Conservation (phyloP, 64 coral and sea anemone genomes). For the Cladopsammia gracilis region DNA sequence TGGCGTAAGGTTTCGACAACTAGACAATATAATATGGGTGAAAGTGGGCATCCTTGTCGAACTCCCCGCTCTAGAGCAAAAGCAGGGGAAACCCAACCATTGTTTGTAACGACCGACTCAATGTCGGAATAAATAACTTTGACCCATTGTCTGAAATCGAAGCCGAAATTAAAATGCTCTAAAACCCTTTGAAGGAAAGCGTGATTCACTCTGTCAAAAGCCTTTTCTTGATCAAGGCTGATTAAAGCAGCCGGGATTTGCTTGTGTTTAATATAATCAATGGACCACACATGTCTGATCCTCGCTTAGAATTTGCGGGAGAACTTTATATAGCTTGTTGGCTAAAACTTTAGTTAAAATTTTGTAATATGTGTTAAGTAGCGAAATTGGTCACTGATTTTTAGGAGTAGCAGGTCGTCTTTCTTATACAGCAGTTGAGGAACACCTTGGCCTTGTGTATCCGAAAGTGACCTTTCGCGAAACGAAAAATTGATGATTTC, state of each 20-base stretch:
- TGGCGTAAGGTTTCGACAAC: conserved; percentile 10
- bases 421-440: conserved; percentile 22
- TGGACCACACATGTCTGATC: not conserved
- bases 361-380: conserved; percentile 33
- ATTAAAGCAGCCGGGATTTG: too few species aligned
- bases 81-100: too few species aligned
- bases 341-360: conserved; percentile 6
- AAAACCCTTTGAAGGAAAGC: too few species aligned
- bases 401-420: not conserved
- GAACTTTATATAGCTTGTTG: not conserved
- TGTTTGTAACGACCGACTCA: not conserved
- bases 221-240: too few species aligned
- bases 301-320: not conserved
- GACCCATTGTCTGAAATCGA: conserved; percentile 10
- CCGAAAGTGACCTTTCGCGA: not conserved
- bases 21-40: conserved; percentile 31
- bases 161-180: not conserved
- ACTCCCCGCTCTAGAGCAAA: conserved; percentile 5
- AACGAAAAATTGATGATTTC: not conserved
- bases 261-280: not conserved
- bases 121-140: not conserved
- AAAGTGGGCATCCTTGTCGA: conserved; percentile 5
- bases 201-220: too few species aligned
- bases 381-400: conserved; percentile 35
- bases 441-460: not conserved